Conservation (phyloP, 2,888 invertebrate genomes). For the Platypus cylindrus region DNA sequence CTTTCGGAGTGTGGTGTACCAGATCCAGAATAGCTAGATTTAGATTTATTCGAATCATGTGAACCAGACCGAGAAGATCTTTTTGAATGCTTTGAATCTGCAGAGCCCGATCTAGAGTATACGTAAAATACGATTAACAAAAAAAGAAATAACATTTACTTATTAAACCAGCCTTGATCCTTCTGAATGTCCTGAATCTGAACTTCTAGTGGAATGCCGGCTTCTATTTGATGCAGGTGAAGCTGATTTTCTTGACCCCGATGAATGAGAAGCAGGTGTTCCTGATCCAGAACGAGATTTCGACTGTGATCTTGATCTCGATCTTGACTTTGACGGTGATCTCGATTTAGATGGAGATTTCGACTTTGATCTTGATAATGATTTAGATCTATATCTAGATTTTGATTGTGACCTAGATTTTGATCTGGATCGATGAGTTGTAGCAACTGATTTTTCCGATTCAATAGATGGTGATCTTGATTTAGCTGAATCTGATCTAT, state of each 20-base stretch:
- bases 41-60: constrained; percentile 10
- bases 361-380: constrained; percentile 27
- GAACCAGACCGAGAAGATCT: constrained; percentile 13
- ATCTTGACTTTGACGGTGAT: constrained; percentile 20
- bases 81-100: constrained; percentile 11
- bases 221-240: constrained; percentile 21
- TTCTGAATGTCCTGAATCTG: constrained; percentile 15
- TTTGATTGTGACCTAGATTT: constrained; percentile 26
- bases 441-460: constrained; percentile 24
- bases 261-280: constrained; percentile 22
- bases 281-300: constrained; percentile 23
- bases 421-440: constrained; percentile 24
- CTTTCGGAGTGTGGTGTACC: constrained; percentile 3
- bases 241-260: constrained; percentile 14
- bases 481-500: constrained; percentile 21
- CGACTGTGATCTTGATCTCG: constrained; percentile 17
- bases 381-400: constrained; percentile 34
- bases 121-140: too few species aligned
- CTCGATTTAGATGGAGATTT: constrained; percentile 23
- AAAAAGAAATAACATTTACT: too few species aligned
- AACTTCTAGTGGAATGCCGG: constrained; percentile 17
- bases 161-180: too few species aligned
- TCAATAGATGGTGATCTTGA: constrained; percentile 21
- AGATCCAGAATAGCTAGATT: constrained; percentile 6
- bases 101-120: constrained; percentile 20